A percentile compares a stretch with the other conserved stretches of the same genome.
phyloP scores from a whole-genome alignment of 2,113 vertebrate genomes.

The Climacteris rufus region DNA sequence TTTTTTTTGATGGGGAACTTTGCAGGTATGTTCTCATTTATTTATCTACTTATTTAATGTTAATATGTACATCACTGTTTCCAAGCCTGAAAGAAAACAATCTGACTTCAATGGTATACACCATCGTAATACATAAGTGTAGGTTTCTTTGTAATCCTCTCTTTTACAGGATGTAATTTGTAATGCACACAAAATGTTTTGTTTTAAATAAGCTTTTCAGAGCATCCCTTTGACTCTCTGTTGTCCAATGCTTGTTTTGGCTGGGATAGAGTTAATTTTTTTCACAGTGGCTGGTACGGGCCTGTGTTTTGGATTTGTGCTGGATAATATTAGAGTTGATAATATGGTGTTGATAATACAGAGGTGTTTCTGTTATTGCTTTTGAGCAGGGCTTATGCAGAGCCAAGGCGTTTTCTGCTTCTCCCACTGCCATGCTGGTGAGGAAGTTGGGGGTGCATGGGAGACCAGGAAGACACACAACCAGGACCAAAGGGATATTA shows the following conservation, averaged over 20 bases:
- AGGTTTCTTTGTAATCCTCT: background rate
- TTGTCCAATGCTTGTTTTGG: background rate
- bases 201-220: background rate
- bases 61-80: background rate
- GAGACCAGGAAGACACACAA: background rate
- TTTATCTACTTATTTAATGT: background rate
- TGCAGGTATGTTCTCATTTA: rapidly evolving
- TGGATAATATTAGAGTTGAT: no score
- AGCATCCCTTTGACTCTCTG: background rate
- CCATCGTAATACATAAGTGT: background rate
- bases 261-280: background rate
- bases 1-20: background rate
- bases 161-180: background rate
- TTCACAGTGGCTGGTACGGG: background rate
- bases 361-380: background rate
- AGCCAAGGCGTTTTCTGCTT: background rate
- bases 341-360: rapidly evolving
- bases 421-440: rapidly evolving
- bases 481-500: background rate
- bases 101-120: background rate
- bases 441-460: rapidly evolving
- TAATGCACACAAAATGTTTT: rapidly evolving
- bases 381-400: no score
- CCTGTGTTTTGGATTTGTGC: background rate
- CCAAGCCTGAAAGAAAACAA: background rate